Percentiles rank a stretch among this genome's conserved stretches.
phyloP scores from a whole-genome alignment of 2,797 vertebrate species.

The Anolis apletophallus region DNA sequence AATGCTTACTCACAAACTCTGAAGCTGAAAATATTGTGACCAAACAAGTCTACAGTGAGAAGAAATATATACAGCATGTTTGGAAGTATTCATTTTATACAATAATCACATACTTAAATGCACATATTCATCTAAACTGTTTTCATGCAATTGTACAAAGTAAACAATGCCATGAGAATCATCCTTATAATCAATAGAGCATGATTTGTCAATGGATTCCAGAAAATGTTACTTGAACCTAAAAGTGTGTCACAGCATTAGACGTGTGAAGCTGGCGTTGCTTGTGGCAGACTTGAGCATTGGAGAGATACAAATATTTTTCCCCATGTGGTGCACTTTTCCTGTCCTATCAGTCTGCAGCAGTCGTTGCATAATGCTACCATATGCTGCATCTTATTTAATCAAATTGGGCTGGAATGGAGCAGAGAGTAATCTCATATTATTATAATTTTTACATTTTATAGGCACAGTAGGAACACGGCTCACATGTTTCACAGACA shows the following conservation, averaged over 20 bases:
- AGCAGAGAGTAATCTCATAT: not conserved
- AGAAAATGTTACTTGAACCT: conserved; percentile 48
- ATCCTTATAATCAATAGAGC: conserved; percentile 12
- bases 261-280: conserved; percentile 27
- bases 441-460: conserved; percentile 37
- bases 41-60: not conserved
- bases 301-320: conserved; percentile 44
- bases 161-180: conserved; percentile 29
- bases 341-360: conserved; percentile 35
- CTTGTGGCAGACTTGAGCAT: conserved; percentile 48
- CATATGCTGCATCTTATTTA: conserved; percentile 47
- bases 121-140: not conserved
- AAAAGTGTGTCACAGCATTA: conserved; percentile 49
- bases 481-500: conserved; percentile 19
- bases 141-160: not conserved
- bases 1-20: not conserved
- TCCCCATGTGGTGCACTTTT: conserved; percentile 31
- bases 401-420: conserved; percentile 43
- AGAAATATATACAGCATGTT: not conserved
- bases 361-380: conserved; percentile 27
- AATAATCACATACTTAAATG: not conserved
- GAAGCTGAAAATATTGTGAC: not conserved
- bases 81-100: not conserved
- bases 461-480: conserved; percentile 41
- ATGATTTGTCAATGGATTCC: conserved; percentile 51